Evolutionary conservation across 2,888 invertebrate genomes (phyloP), one percentile per base, ranked within the genome.

Genomic region (Carterocephalus palaemon): DNA sequence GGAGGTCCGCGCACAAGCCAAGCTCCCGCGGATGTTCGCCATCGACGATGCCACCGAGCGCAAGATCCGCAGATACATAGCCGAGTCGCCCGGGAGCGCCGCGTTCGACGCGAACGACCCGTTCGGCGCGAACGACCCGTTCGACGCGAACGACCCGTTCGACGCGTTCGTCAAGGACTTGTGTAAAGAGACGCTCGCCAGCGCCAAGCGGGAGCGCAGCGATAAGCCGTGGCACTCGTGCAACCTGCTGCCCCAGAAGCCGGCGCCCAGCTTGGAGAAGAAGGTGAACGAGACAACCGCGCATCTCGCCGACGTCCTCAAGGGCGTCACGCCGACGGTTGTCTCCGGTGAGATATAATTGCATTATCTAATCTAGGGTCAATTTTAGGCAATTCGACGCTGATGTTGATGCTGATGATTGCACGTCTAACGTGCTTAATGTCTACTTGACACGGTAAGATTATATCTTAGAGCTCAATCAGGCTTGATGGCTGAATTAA

Each of bases 201-300:
- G 62, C 19, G 69, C 75, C 19, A 63, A 51, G 9, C 37, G 52
- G 4, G 71, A 73, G 1, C 53, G 57, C 2, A 78, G 75, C 40
- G 75, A 75, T 5, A 67, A 69, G 37, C 84, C 82, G 0, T 85
- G 85, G 85, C 77, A 83, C 16, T 64, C 82, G 0, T 77, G 70
- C 41, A 78, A 80, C 45, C 51, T 76, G n/a, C 47, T 75, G 3
- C 81, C 80, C 0, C 70, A 70, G 23, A 75, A 70, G 47, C 65
- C 68, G 0, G 60, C 53, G 4, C 49, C 62, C 0, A 66, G 62
- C 10, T 32, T 47, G 0, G 59, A 68, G 2, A 67, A 71, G 19
- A 45, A 77, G 4, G 63, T 66, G 1, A 52, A 58, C 4, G 65
- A 57, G 9, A 67, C 74, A 1, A 52, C 67, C 1, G 22, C 51